phyloP scores from a whole-genome alignment of 2,797 vertebrate species.

The Pangasius djambal region DNA sequence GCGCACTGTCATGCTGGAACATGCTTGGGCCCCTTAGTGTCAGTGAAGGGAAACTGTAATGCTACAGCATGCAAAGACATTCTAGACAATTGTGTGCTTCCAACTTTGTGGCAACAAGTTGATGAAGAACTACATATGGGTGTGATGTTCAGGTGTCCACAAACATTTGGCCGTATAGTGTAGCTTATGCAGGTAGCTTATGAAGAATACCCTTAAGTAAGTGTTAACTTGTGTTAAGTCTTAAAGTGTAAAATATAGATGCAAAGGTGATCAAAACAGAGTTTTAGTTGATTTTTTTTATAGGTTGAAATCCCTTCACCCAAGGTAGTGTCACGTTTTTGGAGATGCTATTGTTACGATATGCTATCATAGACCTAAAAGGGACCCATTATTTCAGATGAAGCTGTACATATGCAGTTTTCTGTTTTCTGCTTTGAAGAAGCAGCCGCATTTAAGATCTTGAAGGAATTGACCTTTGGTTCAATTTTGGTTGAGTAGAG shows the following conservation, averaged over 20 bases:
- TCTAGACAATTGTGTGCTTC: not conserved
- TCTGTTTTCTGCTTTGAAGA: not conserved
- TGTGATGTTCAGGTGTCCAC: not conserved
- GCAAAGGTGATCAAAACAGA: not conserved
- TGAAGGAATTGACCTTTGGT: not conserved
- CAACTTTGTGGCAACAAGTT: not conserved
- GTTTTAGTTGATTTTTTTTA: not conserved
- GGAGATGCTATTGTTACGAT: not conserved
- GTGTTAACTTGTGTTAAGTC: not conserved
- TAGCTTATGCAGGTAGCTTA: not conserved
- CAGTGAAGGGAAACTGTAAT: not conserved
- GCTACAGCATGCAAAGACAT: not conserved
- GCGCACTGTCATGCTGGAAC: not conserved
- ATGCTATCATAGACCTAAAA: not conserved
- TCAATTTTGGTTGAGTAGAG: not conserved
- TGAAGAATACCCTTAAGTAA: not conserved
- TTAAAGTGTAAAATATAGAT: not conserved
- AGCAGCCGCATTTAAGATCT: not conserved
- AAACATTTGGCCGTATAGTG: not conserved
- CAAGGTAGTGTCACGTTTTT: not conserved
- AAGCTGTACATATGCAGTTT: not conserved
- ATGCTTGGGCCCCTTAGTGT: not conserved
- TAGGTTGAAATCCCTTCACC: not conserved
- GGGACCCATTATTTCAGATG: not conserved
- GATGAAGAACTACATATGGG: not conserved